These are phyloP conservation scores for Lepisosteus oculatus DNA, from an alignment of 2,113 vertebrate genomes.

Conservation along the genomic window DNA sequence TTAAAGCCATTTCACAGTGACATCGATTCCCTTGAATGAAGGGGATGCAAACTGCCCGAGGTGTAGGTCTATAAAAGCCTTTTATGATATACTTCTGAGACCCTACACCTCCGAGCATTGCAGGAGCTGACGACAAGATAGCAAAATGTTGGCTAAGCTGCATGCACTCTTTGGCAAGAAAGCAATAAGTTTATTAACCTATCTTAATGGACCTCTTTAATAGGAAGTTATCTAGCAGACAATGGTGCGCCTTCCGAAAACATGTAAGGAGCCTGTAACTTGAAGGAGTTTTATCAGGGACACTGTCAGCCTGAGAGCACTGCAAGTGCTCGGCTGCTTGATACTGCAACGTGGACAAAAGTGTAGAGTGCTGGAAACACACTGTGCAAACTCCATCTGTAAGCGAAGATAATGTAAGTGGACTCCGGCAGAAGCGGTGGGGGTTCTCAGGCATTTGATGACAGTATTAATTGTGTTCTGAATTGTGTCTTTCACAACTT, in stretches of 20 bases:
- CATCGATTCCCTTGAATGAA: not conserved
- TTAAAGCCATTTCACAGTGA: not conserved
- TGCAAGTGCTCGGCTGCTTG: not conserved
- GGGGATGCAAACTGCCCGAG: too few relatives aligned
- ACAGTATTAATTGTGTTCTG: conserved; percentile 1
- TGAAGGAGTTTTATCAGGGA: not conserved
- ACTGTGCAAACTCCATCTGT: not conserved
- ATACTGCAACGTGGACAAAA: not conserved
- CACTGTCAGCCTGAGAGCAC: not conserved
- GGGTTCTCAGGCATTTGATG: not conserved
- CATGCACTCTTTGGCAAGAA: not conserved
- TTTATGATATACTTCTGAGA: not conserved
- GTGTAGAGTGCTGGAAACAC: not conserved
- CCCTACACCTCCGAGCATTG: not conserved
- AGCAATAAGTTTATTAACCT: not conserved
- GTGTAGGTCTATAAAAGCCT: not conserved
- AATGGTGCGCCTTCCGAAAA: not conserved
- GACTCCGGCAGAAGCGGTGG: not conserved
- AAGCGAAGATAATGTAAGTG: not conserved
- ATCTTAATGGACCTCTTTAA: conserved; percentile 4
- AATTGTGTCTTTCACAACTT: not conserved
- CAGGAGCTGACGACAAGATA: not conserved
- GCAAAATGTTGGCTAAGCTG: too few relatives aligned
- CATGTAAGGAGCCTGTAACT: not conserved
- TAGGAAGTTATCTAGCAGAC: not conserved